Conservation (phyloP, 2,797 vertebrate genomes). For the Pangasius sanitwongsei region DNA sequence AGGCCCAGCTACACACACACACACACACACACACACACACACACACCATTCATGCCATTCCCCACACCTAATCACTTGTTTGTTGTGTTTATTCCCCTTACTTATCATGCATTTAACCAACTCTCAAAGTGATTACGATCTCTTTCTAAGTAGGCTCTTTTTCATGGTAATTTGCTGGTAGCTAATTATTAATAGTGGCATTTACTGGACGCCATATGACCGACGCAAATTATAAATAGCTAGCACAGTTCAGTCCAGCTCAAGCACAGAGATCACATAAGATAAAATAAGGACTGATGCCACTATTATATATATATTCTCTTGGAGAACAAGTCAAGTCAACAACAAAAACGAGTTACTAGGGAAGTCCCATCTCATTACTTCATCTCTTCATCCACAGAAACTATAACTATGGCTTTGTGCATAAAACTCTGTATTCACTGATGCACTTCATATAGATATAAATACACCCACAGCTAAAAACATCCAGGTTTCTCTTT, state of each 20-base stretch:
- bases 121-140: slow-evolving; percentile 26
- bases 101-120: slow-evolving; percentile 18
- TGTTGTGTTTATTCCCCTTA: slow-evolving; percentile 8
- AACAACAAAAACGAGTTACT: not conserved
- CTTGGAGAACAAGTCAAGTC: not conserved
- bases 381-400: not conserved
- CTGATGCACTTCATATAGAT: not conserved
- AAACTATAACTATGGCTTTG: not conserved
- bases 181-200: slow-evolving; percentile 39
- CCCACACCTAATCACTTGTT: slow-evolving; percentile 24
- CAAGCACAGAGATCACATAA: slow-evolving; percentile 36
- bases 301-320: not conserved
- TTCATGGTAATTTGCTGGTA: slow-evolving; percentile 25
- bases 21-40: slow-evolving; percentile 30
- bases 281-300: slow-evolving; percentile 31
- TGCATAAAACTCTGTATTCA: not conserved
- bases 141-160: slow-evolving; percentile 36
- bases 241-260: slow-evolving; percentile 12
- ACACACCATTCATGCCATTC: slow-evolving; percentile 22
- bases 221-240: slow-evolving; percentile 27
- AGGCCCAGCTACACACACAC: slow-evolving; percentile 15
- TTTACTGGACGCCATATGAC: slow-evolving; percentile 30
- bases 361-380: not conserved
- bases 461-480: slow-evolving; percentile 8
- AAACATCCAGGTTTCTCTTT: not conserved